Percentiles rank a stretch among this genome's conserved stretches.
These are phyloP conservation scores for Aeoliscus strigatus DNA, from an alignment of 2,797 vertebrate genomes.

Conservation along the genomic window DNA sequence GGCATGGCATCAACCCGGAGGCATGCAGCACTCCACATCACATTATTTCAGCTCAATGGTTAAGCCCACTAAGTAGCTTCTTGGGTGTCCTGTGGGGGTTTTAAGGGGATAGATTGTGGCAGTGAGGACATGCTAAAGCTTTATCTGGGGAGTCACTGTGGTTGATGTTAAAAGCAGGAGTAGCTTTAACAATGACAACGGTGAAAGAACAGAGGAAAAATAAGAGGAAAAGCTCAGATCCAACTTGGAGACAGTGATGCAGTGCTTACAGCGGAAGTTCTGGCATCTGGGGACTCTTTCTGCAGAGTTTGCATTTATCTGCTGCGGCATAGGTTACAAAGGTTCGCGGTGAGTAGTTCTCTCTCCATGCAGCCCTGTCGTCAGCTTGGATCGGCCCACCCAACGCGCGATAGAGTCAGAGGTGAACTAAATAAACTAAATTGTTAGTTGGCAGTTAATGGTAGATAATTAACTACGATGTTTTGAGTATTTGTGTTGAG, in stretches of 20 bases:
- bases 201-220: conserved; percentile 2
- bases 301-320: too few species aligned
- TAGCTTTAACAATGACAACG: conserved; percentile 17
- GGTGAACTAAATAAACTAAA: too few species aligned
- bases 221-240: conserved; percentile 13
- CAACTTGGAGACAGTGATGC: background rate
- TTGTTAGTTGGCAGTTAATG: too few species aligned
- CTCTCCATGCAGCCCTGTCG: too few species aligned
- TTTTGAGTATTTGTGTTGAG: too few species aligned
- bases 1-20: conserved; percentile 43
- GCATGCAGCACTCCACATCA: conserved; percentile 41
- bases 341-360: too few species aligned
- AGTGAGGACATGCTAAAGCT: conserved; percentile 33
- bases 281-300: too few species aligned
- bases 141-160: conserved; percentile 17
- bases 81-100: conserved; percentile 34
- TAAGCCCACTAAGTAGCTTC: conserved; percentile 45
- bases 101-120: conserved; percentile 37
- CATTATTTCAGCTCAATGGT: conserved; percentile 57
- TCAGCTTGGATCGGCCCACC: too few species aligned
- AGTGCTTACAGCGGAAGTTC: too few species aligned
- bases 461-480: too few species aligned
- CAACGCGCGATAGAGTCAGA: too few species aligned
- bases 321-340: too few species aligned
- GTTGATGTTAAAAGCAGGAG: conserved; percentile 11